phyloP scores from a whole-genome alignment of 2,888 invertebrate species.

The Caenorhabditis sp. region DNA sequence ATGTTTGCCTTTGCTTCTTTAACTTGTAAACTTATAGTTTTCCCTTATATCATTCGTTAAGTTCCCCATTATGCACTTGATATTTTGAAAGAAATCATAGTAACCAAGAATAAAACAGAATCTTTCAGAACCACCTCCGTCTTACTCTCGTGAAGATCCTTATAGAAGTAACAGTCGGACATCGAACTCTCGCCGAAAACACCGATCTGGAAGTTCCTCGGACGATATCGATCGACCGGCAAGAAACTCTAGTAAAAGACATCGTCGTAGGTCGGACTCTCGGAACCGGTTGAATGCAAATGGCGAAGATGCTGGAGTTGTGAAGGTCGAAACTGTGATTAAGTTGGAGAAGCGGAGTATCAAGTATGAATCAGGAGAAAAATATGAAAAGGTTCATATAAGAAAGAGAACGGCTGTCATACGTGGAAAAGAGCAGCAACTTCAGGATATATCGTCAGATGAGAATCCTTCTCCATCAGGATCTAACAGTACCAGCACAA shows the following conservation, averaged over 20 bases:
- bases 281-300: neutral
- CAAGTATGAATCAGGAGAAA: constrained; percentile 44
- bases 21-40: too few species aligned
- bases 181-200: constrained; percentile 14
- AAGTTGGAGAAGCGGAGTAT: constrained; percentile 48
- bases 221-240: neutral
- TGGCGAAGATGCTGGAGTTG: constrained; percentile 17
- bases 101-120: neutral
- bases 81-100: too few species aligned
- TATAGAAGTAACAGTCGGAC: constrained; percentile 3
- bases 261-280: neutral
- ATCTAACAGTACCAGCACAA: constrained; percentile 17
- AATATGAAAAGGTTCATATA: constrained; percentile 41
- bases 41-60: too few species aligned
- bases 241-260: neutral
- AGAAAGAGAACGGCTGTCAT: constrained; percentile 40
- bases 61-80: too few species aligned
- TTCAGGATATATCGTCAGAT: constrained; percentile 39
- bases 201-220: constrained; percentile 2
- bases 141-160: constrained; percentile 33
- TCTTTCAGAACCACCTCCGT: constrained; percentile 45
- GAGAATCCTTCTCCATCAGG: constrained; percentile 24
- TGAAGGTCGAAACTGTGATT: constrained; percentile 25
- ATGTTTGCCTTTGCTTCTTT: too few species aligned
- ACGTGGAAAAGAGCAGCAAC: constrained; percentile 30